These are phyloP conservation scores for Murina feae DNA, from an alignment of 2,113 vertebrate genomes.

Conservation along the genomic window DNA sequence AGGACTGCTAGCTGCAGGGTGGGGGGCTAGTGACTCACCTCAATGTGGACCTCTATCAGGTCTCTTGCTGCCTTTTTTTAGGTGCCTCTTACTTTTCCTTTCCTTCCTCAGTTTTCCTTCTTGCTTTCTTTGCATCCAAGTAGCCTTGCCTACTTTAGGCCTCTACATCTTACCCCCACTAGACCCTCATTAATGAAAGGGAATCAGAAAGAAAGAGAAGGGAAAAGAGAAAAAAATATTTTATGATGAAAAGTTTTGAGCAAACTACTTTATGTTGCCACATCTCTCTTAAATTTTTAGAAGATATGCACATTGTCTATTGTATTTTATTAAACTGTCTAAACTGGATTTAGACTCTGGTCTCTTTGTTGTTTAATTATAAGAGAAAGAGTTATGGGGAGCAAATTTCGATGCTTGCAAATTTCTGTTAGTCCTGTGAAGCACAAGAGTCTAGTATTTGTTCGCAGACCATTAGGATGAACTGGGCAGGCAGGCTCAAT, in stretches of 20 bases:
- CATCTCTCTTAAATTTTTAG: background rate
- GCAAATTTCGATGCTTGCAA: background rate
- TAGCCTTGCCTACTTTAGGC: background rate
- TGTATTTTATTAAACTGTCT: background rate
- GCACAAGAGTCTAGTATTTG: background rate
- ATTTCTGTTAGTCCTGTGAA: background rate
- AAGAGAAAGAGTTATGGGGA: background rate
- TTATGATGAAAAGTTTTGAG: background rate
- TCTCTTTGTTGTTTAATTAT: constrained; percentile 9
- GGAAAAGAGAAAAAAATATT: background rate
- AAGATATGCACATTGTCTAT: background rate
- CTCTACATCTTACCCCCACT: background rate
- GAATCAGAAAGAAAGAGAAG: background rate
- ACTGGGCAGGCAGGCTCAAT: background rate
- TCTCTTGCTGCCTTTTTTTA: background rate
- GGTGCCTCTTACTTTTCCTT: background rate
- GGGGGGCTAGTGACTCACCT: background rate
- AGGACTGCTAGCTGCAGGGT: background rate
- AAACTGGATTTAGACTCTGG: background rate
- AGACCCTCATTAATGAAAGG: constrained; percentile 2
- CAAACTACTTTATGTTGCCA: background rate
- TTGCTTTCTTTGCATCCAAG: background rate
- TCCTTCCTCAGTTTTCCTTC: background rate
- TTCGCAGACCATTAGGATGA: background rate
- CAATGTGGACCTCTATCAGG: accelerated